Percentiles rank a stretch among this genome's conserved stretches.
These are phyloP conservation scores for Kradibia gibbosae DNA, from an alignment of 1,140 invertebrate species.

Conservation along the genomic window DNA sequence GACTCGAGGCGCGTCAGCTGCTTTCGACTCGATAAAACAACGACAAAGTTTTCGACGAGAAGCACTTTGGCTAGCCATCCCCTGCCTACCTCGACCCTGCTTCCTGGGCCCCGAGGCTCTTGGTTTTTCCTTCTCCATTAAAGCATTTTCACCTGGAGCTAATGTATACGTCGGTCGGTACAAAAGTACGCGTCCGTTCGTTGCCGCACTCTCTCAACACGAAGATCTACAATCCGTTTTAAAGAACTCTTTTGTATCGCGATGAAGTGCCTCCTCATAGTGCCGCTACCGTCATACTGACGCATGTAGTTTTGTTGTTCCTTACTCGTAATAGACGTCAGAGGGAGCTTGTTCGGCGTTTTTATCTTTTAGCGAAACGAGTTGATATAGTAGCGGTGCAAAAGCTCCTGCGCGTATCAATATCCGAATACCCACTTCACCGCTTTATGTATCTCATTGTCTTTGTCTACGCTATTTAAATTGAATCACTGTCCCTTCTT, in stretches of 20 bases:
- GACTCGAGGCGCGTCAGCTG: conserved; percentile 15
- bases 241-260: conserved; percentile 14
- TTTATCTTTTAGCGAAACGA: not conserved
- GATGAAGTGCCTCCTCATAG: too few relatives aligned
- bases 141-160: conserved; percentile 3
- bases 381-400: not conserved
- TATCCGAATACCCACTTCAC: too few relatives aligned
- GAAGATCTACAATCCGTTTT: conserved; percentile 10
- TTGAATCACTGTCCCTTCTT: too few relatives aligned
- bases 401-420: too few relatives aligned
- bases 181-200: not conserved
- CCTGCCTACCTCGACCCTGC: too few relatives aligned
- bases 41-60: not conserved
- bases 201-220: not conserved
- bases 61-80: too few relatives aligned
- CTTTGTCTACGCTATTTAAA: too few relatives aligned
- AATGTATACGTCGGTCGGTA: not conserved
- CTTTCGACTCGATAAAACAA: conserved; percentile 34
- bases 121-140: conserved; percentile 11
- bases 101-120: not conserved
- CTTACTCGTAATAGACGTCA: not conserved
- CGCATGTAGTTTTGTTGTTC: not conserved
- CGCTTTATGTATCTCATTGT: too few relatives aligned
- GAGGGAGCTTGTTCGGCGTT: not conserved
- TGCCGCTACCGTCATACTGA: not conserved